Evolutionary conservation across 1,140 invertebrate genomes (phyloP), one percentile per base, ranked within the genome.

Genomic region (Drosophila nannoptera): DNA sequence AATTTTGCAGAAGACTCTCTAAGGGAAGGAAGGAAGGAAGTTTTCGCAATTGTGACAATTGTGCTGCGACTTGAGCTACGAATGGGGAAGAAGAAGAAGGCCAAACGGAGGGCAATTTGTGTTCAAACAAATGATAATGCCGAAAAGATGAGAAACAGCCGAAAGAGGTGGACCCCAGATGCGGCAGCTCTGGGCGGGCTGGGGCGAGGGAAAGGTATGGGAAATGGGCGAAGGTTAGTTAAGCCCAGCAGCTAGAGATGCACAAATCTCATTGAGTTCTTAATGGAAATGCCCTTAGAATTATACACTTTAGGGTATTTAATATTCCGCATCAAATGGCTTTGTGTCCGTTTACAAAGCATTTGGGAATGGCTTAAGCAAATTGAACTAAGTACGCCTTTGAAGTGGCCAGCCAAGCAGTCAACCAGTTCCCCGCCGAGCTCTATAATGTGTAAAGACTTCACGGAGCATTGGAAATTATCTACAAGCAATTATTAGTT

Each of bases 401-500:
- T 40, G 22, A 31, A 59, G 32, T 14, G 45, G 55, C 31, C 52
- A 31, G 22, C 22, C 22, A n/a, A n/a, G n/a, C n/a, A 54, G n/a
- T 46, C 60, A 36, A 64, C 61, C 61, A 64, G 61, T 55, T 64
- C 52, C 14, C 14, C 22, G 3, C 22, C 22, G 22, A 8, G 29
- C 12, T 55, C 46, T 35, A 43, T 43, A 66, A 66, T 60, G 64
- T 67, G 55, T 60, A 46, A 65, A 22, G 22, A 45, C 67, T 70
- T 65, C 62, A 58, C 53, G 67, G 66, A 45, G 60, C 52, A 69
- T 69, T 69, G 60, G 33, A 53, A 54, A 75, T 75, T 76, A 65
- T 77, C 58, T 53, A 63, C 63, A 68, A 62, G 65, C 76, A 84
- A 84, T 83, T 86, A 83, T 83, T 73, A 71, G 69, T 76, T 86